Percentiles rank a stretch among this genome's conserved stretches.
These are phyloP conservation scores for Vultur gryphus DNA, from an alignment of 2,797 vertebrate species.

Conservation along the genomic window DNA sequence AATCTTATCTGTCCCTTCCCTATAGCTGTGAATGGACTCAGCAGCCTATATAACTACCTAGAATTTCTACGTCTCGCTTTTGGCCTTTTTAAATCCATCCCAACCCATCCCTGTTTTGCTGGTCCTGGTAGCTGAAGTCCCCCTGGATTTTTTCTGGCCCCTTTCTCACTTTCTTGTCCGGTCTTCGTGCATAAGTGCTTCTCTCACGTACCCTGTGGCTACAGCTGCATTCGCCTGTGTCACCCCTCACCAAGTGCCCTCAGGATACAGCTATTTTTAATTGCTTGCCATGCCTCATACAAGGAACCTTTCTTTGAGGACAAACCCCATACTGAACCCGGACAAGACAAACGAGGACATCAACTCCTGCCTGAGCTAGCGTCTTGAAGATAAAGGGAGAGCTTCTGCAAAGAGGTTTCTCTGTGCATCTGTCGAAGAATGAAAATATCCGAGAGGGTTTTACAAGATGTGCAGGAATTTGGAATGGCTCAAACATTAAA, in stretches of 20 bases:
- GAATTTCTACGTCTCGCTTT: neutral
- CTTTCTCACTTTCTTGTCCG: neutral
- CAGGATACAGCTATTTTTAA: neutral
- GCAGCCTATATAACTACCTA: neutral
- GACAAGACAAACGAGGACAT: neutral
- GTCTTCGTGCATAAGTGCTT: neutral
- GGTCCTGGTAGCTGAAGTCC: neutral
- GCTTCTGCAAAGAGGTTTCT: neutral
- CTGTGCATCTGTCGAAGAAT: neutral
- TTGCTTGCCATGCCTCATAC: neutral
- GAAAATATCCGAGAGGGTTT: neutral
- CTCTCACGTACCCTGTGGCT: neutral
- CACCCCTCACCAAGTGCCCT: neutral
- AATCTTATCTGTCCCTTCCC: neutral
- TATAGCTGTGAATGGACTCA: neutral
- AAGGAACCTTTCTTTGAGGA: conserved; percentile 39
- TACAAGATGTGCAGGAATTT: neutral
- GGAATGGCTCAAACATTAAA: neutral
- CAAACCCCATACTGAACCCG: neutral
- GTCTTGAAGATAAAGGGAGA: neutral
- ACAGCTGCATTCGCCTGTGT: neutral
- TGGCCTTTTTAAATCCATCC: neutral
- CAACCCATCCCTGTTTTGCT: neutral
- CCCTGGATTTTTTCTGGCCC: neutral
- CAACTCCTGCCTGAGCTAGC: neutral